These are phyloP conservation scores for Columba janthina DNA, from an alignment of 2,113 vertebrate genomes.

Conservation along the genomic window DNA sequence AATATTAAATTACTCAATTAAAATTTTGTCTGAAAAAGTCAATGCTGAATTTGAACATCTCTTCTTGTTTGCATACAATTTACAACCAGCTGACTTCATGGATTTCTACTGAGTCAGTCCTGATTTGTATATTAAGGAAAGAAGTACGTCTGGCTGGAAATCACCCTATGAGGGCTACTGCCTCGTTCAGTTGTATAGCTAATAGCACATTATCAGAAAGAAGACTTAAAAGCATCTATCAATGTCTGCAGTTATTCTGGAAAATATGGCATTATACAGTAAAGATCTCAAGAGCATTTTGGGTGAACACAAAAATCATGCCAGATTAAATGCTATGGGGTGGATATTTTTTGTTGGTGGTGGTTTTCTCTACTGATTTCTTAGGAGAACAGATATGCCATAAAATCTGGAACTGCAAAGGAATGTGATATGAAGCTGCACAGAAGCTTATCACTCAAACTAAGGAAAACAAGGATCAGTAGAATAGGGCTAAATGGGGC, in stretches of 20 bases:
- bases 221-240: neutral
- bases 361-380: neutral
- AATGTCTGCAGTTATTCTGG: neutral
- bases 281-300: neutral
- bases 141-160: neutral
- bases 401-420: neutral
- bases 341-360: neutral
- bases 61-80: neutral
- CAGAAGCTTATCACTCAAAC: neutral
- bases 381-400: neutral
- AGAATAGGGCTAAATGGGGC: neutral
- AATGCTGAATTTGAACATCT: neutral
- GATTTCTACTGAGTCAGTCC: neutral
- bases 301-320: neutral
- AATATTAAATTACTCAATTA: neutral
- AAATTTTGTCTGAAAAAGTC: neutral
- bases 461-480: neutral
- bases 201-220: neutral
- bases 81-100: neutral
- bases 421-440: neutral
- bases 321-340: neutral
- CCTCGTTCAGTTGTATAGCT: neutral
- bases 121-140: neutral
- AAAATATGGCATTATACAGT: neutral
- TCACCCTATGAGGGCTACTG: neutral